phyloP scores from a whole-genome alignment of 2,113 vertebrate genomes.

The Oncorhynchus masou region DNA sequence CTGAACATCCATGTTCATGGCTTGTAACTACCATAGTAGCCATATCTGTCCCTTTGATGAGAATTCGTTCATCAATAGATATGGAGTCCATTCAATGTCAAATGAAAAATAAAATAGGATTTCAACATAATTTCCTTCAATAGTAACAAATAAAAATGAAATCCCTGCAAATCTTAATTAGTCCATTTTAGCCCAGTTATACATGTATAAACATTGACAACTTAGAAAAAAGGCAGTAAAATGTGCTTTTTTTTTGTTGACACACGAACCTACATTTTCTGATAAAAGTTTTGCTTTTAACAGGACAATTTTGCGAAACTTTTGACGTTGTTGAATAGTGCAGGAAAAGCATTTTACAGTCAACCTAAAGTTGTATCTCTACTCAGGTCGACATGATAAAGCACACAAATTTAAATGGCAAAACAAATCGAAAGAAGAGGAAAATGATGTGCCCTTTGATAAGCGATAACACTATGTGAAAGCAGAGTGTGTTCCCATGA shows the following conservation, averaged over 20 bases:
- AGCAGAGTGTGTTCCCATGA: conserved; percentile 41
- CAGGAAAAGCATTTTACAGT: not conserved
- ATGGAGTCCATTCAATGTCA: conserved; percentile 1
- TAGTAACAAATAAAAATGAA: conserved; percentile 31
- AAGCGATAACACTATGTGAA: conserved; percentile 35
- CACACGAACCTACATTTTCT: conserved; percentile 9
- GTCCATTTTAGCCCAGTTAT: conserved; percentile 38
- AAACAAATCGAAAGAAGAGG: conserved; percentile 11
- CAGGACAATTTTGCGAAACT: not conserved
- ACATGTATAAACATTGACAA: conserved; percentile 77
- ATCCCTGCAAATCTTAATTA: conserved; percentile 36
- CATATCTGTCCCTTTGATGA: conserved; percentile 47
- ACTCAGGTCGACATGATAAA: conserved; percentile 13
- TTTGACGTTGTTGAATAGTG: not conserved
- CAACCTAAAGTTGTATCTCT: not conserved
- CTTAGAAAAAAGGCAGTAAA: conserved; percentile 67
- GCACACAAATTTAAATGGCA: conserved; percentile 46
- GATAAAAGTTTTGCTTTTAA: not conserved
- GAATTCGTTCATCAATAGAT: conserved; percentile 31
- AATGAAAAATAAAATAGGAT: conserved; percentile 10
- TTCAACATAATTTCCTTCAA: conserved; percentile 22
- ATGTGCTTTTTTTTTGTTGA: conserved; percentile 40
- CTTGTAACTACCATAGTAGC: conserved; percentile 28
- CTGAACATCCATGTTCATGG: conserved; percentile 24
- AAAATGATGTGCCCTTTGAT: conserved; percentile 39